Conservation (phyloP, 2,888 invertebrate species). For the Caenorhabditis sp. region DNA sequence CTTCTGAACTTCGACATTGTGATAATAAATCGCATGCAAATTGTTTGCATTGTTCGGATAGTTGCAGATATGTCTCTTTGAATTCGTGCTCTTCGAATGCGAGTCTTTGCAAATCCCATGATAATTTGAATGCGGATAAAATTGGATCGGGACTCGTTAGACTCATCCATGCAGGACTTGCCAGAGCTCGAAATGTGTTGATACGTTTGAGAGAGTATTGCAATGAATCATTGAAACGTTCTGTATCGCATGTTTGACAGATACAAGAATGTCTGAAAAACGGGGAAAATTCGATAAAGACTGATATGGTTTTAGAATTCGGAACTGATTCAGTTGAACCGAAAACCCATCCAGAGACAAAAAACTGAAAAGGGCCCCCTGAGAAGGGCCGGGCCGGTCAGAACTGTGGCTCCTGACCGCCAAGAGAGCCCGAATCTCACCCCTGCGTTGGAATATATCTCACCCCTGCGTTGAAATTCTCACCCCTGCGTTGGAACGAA, state of each 20-base stretch:
- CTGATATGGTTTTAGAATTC: too few relatives aligned
- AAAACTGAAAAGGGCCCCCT: too few relatives aligned
- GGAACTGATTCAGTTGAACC: too few relatives aligned
- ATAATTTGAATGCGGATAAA: slow-evolving; percentile 74
- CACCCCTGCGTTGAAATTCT: too few relatives aligned
- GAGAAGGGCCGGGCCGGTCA: too few relatives aligned
- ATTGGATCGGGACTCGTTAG: slow-evolving; percentile 75
- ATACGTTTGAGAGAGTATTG: slow-evolving; percentile 74
- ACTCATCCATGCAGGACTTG: slow-evolving; percentile 76
- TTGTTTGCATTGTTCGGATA: slow-evolving; percentile 75
- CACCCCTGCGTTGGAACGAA: too few relatives aligned
- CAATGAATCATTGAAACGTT: slow-evolving; percentile 72
- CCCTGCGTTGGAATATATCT: too few relatives aligned
- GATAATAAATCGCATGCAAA: slow-evolving; percentile 75
- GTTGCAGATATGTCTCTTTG: slow-evolving; percentile 67
- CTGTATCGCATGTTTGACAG: slow-evolving; percentile 55
- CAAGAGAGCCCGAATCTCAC: too few relatives aligned
- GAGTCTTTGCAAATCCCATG: slow-evolving; percentile 74
- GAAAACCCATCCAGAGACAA: too few relatives aligned
- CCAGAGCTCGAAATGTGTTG: slow-evolving; percentile 74
- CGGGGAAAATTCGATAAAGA: too few relatives aligned
- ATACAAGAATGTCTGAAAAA: slow-evolving; percentile 51
- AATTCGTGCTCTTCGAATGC: slow-evolving; percentile 75
- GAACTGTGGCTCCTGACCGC: too few relatives aligned
- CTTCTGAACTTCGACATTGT: slow-evolving; percentile 75